Conservation (phyloP, 2,888 invertebrate genomes). For the Andrena minutula region DNA sequence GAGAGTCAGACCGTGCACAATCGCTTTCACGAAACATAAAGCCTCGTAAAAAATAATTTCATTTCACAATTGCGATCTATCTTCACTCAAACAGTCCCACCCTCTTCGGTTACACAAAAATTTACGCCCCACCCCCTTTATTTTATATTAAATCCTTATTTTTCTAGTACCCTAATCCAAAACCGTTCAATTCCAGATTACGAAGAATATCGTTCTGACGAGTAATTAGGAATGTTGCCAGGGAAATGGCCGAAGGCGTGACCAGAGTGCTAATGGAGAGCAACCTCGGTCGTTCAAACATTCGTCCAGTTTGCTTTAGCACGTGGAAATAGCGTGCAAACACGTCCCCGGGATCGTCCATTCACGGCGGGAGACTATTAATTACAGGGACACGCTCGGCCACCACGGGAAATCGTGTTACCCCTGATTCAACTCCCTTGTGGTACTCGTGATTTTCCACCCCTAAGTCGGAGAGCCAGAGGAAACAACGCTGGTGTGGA, state of each 20-base stretch:
- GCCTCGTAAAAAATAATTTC: background rate
- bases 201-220: constrained; percentile 10
- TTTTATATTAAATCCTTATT: too few species aligned
- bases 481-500: constrained; percentile 54
- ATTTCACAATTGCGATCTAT: background rate
- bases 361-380: constrained; percentile 75
- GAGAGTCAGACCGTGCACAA: too few species aligned
- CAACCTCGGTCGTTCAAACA: constrained; percentile 54
- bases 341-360: constrained; percentile 54
- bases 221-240: constrained; percentile 12
- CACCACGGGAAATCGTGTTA: constrained; percentile 72
- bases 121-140: too few species aligned
- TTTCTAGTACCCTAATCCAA: background rate
- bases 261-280: constrained; percentile 37
- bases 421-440: constrained; percentile 58
- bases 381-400: constrained; percentile 76
- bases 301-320: constrained; percentile 56
- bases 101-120: too few species aligned
- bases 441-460: constrained; percentile 70
- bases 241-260: constrained; percentile 11
- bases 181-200: background rate
- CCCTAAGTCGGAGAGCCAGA: constrained; percentile 53
- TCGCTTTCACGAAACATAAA: background rate
- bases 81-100: background rate
- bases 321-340: constrained; percentile 67